Conservation (phyloP, 2,113 vertebrate species). For the Chlamydotis undulata region DNA sequence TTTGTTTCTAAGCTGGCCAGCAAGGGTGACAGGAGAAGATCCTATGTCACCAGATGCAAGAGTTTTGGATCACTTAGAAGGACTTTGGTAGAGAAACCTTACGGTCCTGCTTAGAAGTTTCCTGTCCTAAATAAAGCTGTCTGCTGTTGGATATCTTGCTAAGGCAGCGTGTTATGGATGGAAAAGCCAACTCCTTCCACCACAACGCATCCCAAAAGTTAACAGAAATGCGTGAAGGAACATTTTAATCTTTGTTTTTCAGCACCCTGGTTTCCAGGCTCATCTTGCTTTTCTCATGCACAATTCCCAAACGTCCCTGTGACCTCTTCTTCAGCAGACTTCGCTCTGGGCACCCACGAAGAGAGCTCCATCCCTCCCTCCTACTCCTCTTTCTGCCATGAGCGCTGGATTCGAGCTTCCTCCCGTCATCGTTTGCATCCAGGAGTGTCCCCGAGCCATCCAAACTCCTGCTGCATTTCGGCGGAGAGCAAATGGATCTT, state of each 20-base stretch:
- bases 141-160: neutral
- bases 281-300: neutral
- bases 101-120: neutral
- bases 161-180: neutral
- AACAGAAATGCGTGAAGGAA: rapidly evolving
- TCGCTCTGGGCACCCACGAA: neutral
- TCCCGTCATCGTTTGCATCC: rapidly evolving
- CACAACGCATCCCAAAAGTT: neutral
- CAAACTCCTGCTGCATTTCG: neutral
- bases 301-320: neutral
- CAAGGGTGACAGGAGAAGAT: neutral
- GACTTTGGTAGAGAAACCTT: neutral
- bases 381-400: neutral
- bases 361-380: neutral
- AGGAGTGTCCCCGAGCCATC: neutral
- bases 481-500: neutral
- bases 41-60: rapidly evolving
- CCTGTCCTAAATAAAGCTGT: neutral
- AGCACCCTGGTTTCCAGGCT: neutral
- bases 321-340: neutral
- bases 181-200: neutral
- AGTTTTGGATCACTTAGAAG: neutral
- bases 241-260: neutral
- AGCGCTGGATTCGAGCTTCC: neutral
- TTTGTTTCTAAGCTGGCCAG: neutral